These are phyloP conservation scores for Caenorhabditis virilis DNA, from an alignment of 2,888 invertebrate genomes.

Conservation along the genomic window DNA sequence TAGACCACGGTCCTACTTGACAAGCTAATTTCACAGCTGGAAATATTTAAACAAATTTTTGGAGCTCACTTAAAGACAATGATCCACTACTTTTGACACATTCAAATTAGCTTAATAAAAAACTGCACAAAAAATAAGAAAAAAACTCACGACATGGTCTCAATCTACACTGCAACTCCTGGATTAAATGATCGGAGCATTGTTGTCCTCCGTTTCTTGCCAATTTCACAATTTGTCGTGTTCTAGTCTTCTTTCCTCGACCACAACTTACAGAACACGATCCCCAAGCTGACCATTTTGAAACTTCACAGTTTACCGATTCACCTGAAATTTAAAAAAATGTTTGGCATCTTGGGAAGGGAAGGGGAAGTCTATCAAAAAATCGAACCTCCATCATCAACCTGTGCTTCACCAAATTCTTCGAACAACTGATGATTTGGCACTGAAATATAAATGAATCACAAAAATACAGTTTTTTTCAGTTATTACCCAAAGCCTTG, in stretches of 20 bases:
- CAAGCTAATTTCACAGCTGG: constrained; percentile 65
- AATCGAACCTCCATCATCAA: constrained; percentile 56
- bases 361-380: not conserved
- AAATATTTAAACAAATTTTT: constrained; percentile 7
- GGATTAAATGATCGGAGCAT: constrained; percentile 66
- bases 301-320: constrained; percentile 75
- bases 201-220: constrained; percentile 65
- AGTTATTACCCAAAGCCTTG: constrained; percentile 52
- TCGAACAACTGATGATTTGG: constrained; percentile 62
- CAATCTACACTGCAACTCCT: constrained; percentile 62
- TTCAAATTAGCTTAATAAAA: too few species aligned
- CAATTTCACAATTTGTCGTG: constrained; percentile 59
- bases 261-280: constrained; percentile 84
- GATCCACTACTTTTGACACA: too few species aligned
- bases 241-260: constrained; percentile 74
- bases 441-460: constrained; percentile 48
- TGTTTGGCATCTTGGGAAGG: not conserved
- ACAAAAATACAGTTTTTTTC: not conserved
- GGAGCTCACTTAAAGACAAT: too few species aligned
- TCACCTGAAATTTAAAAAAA: constrained; percentile 12
- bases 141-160: constrained; percentile 65
- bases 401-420: constrained; percentile 54
- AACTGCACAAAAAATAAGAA: not conserved
- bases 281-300: constrained; percentile 80
- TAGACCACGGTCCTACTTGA: constrained; percentile 71